Evolutionary conservation across 2,888 invertebrate genomes (phyloP).

Genomic region (Pediacus dermestoides): DNA sequence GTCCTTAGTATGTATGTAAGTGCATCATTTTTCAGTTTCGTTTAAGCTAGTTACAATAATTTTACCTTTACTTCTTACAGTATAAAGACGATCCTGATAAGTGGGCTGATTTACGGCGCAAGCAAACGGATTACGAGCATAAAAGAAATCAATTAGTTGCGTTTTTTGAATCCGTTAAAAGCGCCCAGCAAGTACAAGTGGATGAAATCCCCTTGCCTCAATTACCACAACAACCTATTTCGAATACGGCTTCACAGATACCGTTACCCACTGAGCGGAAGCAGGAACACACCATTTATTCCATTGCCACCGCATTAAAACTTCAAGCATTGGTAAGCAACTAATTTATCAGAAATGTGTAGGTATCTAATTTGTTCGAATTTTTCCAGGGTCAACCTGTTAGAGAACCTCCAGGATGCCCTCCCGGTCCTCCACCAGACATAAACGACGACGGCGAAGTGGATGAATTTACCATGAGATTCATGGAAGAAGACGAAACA

Average conservation of each 20-base stretch:
- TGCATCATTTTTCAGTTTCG: conserved; percentile 39
- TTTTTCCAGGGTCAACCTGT: conserved; percentile 50
- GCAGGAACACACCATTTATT: conserved; percentile 48
- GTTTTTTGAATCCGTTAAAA: conserved; percentile 92
- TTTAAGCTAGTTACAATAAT: conserved; percentile 4
- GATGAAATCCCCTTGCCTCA: conserved; percentile 94
- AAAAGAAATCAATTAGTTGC: conserved; percentile 81
- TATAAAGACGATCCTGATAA: conserved; percentile 95
- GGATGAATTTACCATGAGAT: conserved; percentile 43
- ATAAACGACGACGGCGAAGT: conserved; percentile 63
- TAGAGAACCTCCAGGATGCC: conserved; percentile 80
- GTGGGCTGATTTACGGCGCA: conserved; percentile 85
- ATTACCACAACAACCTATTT: conserved; percentile 52
- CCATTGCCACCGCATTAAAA: conserved; percentile 49
- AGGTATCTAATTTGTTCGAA: not conserved
- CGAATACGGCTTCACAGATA: conserved; percentile 36
- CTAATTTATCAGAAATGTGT: conserved; percentile 15
- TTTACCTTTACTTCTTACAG: conserved; percentile 50
- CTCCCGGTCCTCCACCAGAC: conserved; percentile 79
- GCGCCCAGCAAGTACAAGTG: conserved; percentile 91
- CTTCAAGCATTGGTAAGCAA: conserved; percentile 43
- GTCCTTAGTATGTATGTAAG: conserved; percentile 94
- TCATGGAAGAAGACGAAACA: conserved; percentile 34
- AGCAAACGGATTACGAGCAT: conserved; percentile 90
- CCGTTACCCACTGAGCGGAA: conserved; percentile 47